phyloP scores from a whole-genome alignment of 2,113 vertebrate genomes.

The Pionites leucogaster region DNA sequence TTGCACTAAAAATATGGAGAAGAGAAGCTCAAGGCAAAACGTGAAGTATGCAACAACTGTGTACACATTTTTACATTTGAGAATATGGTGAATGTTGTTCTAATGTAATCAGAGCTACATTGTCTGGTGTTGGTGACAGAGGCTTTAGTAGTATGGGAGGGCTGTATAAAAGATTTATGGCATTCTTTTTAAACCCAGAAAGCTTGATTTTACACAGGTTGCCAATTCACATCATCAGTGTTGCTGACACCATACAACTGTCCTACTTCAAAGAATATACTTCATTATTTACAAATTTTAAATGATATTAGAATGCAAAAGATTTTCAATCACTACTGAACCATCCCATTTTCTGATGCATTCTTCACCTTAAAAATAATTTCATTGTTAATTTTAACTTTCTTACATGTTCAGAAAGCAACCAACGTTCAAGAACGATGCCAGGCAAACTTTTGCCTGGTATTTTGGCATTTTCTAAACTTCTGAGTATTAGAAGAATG shows the following conservation, averaged over 20 bases:
- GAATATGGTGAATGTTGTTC: neutral
- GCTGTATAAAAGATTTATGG: neutral
- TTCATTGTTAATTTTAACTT: neutral
- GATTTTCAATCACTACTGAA: neutral
- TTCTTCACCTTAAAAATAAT: neutral
- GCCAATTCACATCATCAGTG: neutral
- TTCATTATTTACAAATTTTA: neutral
- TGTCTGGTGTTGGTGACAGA: neutral
- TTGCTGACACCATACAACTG: neutral
- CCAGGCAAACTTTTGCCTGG: neutral
- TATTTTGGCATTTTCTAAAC: neutral
- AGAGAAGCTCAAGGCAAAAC: neutral
- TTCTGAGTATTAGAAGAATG: neutral
- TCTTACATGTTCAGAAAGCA: neutral
- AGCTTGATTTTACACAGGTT: neutral
- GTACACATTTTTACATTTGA: neutral
- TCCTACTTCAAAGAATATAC: neutral
- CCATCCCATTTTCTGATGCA: neutral
- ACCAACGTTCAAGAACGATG: neutral
- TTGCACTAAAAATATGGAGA: neutral
- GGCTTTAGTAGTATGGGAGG: neutral
- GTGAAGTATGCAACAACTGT: neutral
- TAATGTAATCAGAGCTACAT: neutral
- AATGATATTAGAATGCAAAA: neutral
- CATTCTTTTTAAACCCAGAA: neutral